Conservation (phyloP, 2,888 invertebrate species). For the Temnothorax unifasciatus region DNA sequence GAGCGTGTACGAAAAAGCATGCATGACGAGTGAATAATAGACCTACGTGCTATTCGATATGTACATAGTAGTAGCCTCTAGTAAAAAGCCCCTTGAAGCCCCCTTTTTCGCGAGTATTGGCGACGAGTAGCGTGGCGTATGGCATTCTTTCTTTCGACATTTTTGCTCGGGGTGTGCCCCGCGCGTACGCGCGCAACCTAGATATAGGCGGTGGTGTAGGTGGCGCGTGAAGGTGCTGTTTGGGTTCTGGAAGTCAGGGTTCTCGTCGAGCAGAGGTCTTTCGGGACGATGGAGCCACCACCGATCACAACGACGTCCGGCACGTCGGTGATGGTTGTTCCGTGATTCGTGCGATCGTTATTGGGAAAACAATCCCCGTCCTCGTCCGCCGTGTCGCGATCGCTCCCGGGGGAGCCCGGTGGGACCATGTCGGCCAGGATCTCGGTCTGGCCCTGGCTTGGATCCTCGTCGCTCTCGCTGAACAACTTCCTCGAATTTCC, state of each 20-base stretch:
- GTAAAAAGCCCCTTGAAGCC: conserved; percentile 81
- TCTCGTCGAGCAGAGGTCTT: conserved; percentile 82
- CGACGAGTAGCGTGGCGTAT: conserved; percentile 70
- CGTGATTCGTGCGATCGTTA: conserved; percentile 58
- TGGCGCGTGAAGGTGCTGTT: conserved; percentile 83
- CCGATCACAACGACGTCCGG: conserved; percentile 80
- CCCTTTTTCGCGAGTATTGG: conserved; percentile 77
- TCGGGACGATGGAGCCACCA: conserved; percentile 79
- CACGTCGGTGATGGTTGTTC: conserved; percentile 78
- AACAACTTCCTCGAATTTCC: conserved; percentile 45
- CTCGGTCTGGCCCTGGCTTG: neutral
- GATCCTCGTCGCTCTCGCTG: conserved; percentile 22
- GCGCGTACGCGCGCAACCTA: conserved; percentile 80
- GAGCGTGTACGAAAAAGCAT: conserved; percentile 68
- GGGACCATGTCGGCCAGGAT: conserved; percentile 16
- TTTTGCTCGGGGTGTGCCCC: conserved; percentile 65
- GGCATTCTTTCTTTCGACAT: conserved; percentile 45
- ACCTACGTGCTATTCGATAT: conserved; percentile 84
- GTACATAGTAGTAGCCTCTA: conserved; percentile 83
- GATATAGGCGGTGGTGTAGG: conserved; percentile 85
- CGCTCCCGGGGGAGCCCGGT: neutral
- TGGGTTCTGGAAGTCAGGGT: conserved; percentile 83
- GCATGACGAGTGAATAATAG: conserved; percentile 79
- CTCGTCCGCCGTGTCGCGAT: conserved; percentile 64
- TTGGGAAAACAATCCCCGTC: conserved; percentile 58